Percentiles rank a stretch among this genome's conserved stretches.
Evolutionary conservation across 2,797 vertebrate species (phyloP).

Genomic region (Neostethus bicornis): DNA sequence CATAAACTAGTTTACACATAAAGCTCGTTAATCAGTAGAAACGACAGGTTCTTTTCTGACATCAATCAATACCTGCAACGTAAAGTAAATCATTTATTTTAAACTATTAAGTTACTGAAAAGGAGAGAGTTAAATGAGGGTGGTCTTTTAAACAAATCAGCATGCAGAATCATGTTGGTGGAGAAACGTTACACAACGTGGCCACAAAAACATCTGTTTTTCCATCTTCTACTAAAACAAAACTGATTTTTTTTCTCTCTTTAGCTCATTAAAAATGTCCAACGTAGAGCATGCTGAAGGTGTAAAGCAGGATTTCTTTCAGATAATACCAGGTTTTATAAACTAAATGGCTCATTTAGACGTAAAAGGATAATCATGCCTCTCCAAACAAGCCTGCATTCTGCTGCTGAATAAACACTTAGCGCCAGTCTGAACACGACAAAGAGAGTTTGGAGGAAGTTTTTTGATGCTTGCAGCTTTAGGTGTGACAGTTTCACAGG

Average conservation of each 20-base stretch:
- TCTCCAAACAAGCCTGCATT: not conserved
- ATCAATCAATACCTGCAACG: conserved; percentile 1
- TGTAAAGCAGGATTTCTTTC: not conserved
- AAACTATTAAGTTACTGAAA: conserved; percentile 1
- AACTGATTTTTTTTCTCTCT: not conserved
- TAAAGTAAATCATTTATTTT: conserved; percentile 3
- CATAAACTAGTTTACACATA: not conserved
- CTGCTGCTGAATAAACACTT: conserved; percentile 4
- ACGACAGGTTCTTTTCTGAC: not conserved
- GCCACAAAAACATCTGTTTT: not conserved
- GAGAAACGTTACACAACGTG: not conserved
- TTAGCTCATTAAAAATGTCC: not conserved
- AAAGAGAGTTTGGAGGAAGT: conserved; percentile 10
- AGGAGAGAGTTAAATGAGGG: conserved; percentile 6
- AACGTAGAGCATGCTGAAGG: not conserved
- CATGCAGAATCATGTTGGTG: not conserved
- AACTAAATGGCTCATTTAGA: not conserved
- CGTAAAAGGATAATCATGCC: not conserved
- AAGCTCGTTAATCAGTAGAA: not conserved
- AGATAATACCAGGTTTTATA: not conserved
- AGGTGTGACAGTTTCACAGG: conserved; percentile 39
- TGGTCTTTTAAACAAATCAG: not conserved
- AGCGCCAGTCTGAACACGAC: conserved; percentile 7
- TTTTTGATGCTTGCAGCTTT: not conserved
- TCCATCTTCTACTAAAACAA: not conserved